Evolutionary conservation across 2,113 vertebrate species (phyloP), one percentile per base, ranked within the genome.

Genomic region (Lampris incognitus): DNA sequence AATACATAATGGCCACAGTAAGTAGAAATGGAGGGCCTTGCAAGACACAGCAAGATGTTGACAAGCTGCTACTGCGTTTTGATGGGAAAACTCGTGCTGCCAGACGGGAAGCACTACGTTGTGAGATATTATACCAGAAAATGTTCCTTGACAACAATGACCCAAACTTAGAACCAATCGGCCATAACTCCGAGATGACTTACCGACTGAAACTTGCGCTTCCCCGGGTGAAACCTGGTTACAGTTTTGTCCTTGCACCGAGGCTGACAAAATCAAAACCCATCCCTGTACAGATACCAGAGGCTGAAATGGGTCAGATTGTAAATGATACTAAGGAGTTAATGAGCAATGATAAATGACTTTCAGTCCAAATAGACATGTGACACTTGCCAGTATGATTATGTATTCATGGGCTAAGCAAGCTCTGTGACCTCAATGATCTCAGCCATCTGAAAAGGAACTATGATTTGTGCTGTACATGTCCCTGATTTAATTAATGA

Each of bases 61-160:
- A 95, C 46, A 89, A 85, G 57, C 60, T 95, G 79, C 52, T 94
- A 67, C 42, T 81, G 56, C 91, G 87, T 3, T 73, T 94, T 0
- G 91, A 93, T 0, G 89, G 89, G 1, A 73, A 82, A 2, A 42
- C 82, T 1, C 58, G 85, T 37, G 38, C n/a, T 1, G 87, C 91
- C 52, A 94, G 82, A 65, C 66, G 83, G 0, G 93, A 94, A 41
- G 92, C 84, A 0, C 0, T 94, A 2, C 91, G 91, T 1, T 92
- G 89, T 8, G 91, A 95, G 84, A 72, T 95, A 0, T 57, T 90
- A 50, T 95, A 94, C 81, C 94, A 93, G 46, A 94, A 90, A 80
- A 80, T 88, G 57, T 58, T 94, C 9, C 73, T 94, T 37, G 88
- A 91, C 52, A 92, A 91, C 65, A 65, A 41, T 9, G 76, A 91